Base-by-base conservation (phyloP, 2,888 invertebrate species). In the Plusia festucae region DNA sequence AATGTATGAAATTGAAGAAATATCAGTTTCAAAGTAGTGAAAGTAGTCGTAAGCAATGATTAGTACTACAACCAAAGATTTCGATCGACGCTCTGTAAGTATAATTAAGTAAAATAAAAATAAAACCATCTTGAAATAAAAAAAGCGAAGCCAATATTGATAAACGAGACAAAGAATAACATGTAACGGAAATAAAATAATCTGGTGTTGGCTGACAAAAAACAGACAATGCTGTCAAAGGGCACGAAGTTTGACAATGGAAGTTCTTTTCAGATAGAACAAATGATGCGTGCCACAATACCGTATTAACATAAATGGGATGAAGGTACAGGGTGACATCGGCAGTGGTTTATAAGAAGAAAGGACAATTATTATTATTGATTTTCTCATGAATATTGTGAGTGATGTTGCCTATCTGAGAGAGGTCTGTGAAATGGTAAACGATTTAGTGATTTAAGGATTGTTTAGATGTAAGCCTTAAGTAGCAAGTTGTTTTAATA, bases 181-280 rank as follows among this genome's bases (percentile, higher is more conserved):
- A 88, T 85, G 89, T 90, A 93, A 92, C 93, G 94, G 94, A 94
- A 93, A 95, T 95, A 92, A 95, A 95, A 94, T 94, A 91, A 93
- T 94, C 93, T 90, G 83, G 79, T 76, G 84, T 85, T 83, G 82
- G 87, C 83, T 88, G 85, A 93, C 91, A 94, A 94, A 94, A 94
- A 95, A 93, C 88, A 91, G 82, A 95, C 95, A 95, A 94, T 94
- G 70, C 92, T 93, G 95, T 93, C 94, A 94, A 93, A 94, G 94
- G 93, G 91, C 91, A 93, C 68, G 67, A 70, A 75, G 82, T 85
- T 90, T 91, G 92, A 94, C 94, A 94, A 94, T 92, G 86, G 88
- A 79, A 79, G 80, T 85, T 85, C 79, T 79, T 80, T 78, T 79
- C 73, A 87, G 91, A 92, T 92, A 92, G 92, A 92, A 94, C 93